Percentiles rank a stretch among this genome's conserved stretches.
Conservation (phyloP, 2,797 vertebrate species). For the Sebastes kiyomatsui region DNA sequence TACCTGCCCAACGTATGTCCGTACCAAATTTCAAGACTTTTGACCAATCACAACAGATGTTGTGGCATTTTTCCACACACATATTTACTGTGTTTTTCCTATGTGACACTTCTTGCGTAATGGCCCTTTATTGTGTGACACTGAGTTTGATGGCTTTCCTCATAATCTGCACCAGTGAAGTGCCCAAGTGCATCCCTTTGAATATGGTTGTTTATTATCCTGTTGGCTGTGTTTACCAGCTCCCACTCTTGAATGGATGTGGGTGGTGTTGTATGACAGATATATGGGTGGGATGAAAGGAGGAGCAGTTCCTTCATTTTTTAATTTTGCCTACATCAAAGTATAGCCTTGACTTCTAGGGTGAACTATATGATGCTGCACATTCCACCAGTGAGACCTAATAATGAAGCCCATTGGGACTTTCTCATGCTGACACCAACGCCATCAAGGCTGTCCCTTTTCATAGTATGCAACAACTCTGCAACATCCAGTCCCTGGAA, state of each 20-base stretch:
- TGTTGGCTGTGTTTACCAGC: conserved; percentile 53
- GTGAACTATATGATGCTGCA: conserved; percentile 7
- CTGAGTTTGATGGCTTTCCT: not conserved
- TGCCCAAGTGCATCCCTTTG: not conserved
- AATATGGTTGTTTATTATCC: conserved; percentile 27
- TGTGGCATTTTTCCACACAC: too few relatives aligned
- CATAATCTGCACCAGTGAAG: conserved; percentile 7
- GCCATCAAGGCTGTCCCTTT: conserved; percentile 1
- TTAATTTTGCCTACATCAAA: not conserved
- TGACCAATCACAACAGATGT: too few relatives aligned
- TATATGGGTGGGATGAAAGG: conserved; percentile 42
- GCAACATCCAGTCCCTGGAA: not conserved
- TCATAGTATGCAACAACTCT: conserved; percentile 9
- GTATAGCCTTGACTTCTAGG: not conserved
- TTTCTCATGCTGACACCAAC: conserved; percentile 13
- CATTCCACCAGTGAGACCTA: conserved; percentile 33
- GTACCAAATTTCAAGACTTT: too few relatives aligned
- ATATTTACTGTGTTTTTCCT: not conserved
- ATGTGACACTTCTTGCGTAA: conserved; percentile 4
- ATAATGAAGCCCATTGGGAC: conserved; percentile 35
- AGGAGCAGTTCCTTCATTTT: conserved; percentile 40
- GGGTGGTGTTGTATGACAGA: conserved; percentile 48
- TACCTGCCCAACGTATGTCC: too few relatives aligned
- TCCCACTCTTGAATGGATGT: conserved; percentile 52
- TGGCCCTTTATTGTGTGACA: not conserved